Evolutionary conservation across 2,888 invertebrate genomes (phyloP).

Genomic region (Epinotia demarniana): DNA sequence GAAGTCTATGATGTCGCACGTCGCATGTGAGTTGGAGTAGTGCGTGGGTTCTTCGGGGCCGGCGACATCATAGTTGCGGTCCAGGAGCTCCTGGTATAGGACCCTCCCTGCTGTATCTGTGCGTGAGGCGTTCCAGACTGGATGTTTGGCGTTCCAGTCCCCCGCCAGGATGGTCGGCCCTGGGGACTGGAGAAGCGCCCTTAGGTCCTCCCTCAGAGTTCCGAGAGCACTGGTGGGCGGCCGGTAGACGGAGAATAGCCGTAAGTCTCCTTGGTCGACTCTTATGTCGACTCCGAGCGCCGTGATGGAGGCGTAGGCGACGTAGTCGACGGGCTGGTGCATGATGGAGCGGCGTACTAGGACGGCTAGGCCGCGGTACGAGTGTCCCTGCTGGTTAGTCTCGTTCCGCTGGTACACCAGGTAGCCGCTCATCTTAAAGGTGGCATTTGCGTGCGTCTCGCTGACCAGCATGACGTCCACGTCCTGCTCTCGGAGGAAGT

Average conservation of each 20-base stretch:
- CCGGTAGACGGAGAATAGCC: not conserved
- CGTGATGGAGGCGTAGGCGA: not conserved
- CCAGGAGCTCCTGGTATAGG: not conserved
- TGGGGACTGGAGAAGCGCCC: not conserved
- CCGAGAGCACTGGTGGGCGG: not conserved
- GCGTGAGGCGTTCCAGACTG: not conserved
- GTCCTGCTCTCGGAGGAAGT: constrained; percentile 6
- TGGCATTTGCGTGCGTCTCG: not conserved
- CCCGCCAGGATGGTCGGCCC: not conserved
- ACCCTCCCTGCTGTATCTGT: not conserved
- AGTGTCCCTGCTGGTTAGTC: not conserved
- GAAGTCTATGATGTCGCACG: constrained; percentile 5
- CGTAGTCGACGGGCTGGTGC: constrained; percentile 19
- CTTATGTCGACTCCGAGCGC: constrained; percentile 13
- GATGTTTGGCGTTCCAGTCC: not conserved
- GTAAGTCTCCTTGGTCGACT: not conserved
- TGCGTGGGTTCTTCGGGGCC: constrained; percentile 1
- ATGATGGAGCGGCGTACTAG: not conserved
- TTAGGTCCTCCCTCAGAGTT: not conserved
- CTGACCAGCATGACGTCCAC: constrained; percentile 10
- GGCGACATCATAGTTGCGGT: not conserved
- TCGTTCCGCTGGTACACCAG: not conserved
- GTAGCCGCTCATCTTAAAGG: not conserved
- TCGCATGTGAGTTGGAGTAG: not conserved
- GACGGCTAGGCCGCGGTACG: not conserved